A percentile compares a stretch with the other conserved stretches of the same genome.
Conservation (phyloP, 2,888 invertebrate genomes). For the Drosophila hawaiiensis region DNA sequence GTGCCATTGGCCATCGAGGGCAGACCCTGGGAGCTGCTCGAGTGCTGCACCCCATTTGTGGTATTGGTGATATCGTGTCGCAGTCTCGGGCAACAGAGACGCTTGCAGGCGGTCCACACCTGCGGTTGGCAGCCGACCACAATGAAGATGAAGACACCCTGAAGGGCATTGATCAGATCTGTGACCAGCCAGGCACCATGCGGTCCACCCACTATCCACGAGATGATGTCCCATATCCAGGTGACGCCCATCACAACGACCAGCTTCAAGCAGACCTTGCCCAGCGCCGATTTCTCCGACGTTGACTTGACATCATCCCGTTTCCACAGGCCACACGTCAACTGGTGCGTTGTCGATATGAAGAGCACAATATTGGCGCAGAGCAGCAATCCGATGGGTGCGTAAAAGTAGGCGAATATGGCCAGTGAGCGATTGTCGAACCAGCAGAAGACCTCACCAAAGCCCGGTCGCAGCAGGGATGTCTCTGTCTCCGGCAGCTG, state of each 20-base stretch:
- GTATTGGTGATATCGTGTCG: slow-evolving; percentile 86
- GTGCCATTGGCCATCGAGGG: slow-evolving; percentile 89
- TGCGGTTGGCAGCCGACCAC: slow-evolving; percentile 96
- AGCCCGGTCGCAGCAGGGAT: slow-evolving; percentile 90
- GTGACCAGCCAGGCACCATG: slow-evolving; percentile 93
- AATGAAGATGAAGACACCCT: slow-evolving; percentile 95
- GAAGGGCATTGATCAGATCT: slow-evolving; percentile 93
- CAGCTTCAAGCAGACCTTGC: slow-evolving; percentile 93
- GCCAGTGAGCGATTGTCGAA: slow-evolving; percentile 91
- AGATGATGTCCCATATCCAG: slow-evolving; percentile 93
- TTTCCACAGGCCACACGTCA: slow-evolving; percentile 95
- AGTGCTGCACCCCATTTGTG: slow-evolving; percentile 89
- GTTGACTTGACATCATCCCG: slow-evolving; percentile 95
- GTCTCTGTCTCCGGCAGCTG: slow-evolving; percentile 87
- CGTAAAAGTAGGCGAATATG: slow-evolving; percentile 93
- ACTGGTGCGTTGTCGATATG: slow-evolving; percentile 92
- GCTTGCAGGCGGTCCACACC: slow-evolving; percentile 89
- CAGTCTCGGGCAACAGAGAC: slow-evolving; percentile 88
- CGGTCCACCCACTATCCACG: slow-evolving; percentile 93
- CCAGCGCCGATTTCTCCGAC: slow-evolving; percentile 92
- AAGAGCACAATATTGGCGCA: slow-evolving; percentile 92
- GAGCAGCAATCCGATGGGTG: slow-evolving; percentile 92
- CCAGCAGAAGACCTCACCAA: slow-evolving; percentile 92
- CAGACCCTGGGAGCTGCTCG: slow-evolving; percentile 91
- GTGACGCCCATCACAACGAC: slow-evolving; percentile 93